Conservation (phyloP, 2,113 vertebrate species). For the Macquaria ambigua region DNA sequence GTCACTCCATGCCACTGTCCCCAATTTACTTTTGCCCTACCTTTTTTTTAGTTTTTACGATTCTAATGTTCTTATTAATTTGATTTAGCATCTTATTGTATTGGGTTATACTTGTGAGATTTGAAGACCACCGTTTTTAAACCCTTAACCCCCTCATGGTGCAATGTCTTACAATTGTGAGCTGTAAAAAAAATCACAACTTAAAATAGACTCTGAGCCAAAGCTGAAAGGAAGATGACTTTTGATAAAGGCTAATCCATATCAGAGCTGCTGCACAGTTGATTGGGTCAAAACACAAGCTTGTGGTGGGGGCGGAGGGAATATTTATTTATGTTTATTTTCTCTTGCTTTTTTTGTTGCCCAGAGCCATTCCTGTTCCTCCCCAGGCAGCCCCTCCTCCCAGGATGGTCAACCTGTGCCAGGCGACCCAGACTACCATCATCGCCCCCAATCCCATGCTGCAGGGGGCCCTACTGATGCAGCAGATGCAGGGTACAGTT, state of each 20-base stretch:
- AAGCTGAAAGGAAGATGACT: background rate
- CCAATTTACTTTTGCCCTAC: background rate
- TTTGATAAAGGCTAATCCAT: background rate
- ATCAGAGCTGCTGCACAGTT: too few species aligned
- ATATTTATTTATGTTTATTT: background rate
- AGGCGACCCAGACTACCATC: slow-evolving; percentile 87
- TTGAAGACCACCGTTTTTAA: background rate
- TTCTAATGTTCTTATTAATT: background rate
- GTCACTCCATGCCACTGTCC: background rate
- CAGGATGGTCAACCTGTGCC: slow-evolving; percentile 91
- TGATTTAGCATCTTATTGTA: background rate
- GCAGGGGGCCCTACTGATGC: slow-evolving; percentile 94
- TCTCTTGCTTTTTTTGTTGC: slow-evolving; percentile 30
- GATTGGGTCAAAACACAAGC: too few species aligned
- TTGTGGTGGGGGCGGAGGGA: too few species aligned
- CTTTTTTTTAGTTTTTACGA: too few species aligned
- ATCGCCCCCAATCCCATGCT: slow-evolving; percentile 92
- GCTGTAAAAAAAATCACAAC: background rate
- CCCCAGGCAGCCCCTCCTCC: slow-evolving; percentile 82
- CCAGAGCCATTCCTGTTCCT: slow-evolving; percentile 75
- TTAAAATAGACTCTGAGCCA: background rate
- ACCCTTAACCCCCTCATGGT: background rate
- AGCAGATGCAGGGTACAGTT: slow-evolving; percentile 95
- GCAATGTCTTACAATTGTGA: background rate
- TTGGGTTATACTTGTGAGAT: background rate